Percentiles rank a stretch among this genome's conserved stretches.
These are phyloP conservation scores for Rhopilema esculentum DNA, from an alignment of 30 jellyfish, hydroid and myxozoan species.

Conservation along the genomic window DNA sequence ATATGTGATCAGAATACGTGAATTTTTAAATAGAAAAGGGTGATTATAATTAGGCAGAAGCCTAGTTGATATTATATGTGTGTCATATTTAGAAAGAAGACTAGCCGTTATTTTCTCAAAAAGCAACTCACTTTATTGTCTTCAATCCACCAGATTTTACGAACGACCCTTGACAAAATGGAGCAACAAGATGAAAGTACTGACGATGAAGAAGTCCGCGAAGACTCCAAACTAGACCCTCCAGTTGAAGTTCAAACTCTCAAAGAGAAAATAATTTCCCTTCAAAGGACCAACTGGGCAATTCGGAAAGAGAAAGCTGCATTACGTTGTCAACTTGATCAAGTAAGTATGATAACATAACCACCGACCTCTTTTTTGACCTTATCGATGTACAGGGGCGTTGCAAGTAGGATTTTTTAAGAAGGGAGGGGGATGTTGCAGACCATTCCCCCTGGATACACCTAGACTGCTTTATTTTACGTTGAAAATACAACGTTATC, in stretches of 20 bases:
- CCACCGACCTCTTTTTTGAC: not conserved
- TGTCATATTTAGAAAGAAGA: not conserved
- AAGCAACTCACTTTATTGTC: not conserved
- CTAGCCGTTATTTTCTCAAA: not conserved
- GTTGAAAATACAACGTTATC: not conserved
- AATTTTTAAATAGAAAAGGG: not conserved
- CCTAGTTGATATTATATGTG: not conserved
- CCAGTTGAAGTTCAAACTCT: not conserved
- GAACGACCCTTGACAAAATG: not conserved
- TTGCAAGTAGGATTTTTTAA: not conserved
- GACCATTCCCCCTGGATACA: not conserved
- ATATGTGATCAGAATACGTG: not conserved
- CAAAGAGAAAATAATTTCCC: constrained; percentile 2
- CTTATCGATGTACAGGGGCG: not conserved
- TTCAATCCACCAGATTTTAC: not conserved
- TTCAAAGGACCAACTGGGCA: constrained; percentile 18
- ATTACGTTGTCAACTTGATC: not conserved
- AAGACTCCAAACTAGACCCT: not conserved
- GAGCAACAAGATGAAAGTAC: not conserved
- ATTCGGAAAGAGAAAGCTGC: not conserved
- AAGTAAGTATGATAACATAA: not conserved
- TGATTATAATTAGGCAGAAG: constrained; percentile 1
- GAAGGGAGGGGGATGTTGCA: not conserved
- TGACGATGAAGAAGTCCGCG: not conserved
- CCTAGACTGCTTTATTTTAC: not conserved